These are phyloP conservation scores for Chinchilla lanigera DNA, from an alignment of 2,113 vertebrate genomes.

Conservation along the genomic window DNA sequence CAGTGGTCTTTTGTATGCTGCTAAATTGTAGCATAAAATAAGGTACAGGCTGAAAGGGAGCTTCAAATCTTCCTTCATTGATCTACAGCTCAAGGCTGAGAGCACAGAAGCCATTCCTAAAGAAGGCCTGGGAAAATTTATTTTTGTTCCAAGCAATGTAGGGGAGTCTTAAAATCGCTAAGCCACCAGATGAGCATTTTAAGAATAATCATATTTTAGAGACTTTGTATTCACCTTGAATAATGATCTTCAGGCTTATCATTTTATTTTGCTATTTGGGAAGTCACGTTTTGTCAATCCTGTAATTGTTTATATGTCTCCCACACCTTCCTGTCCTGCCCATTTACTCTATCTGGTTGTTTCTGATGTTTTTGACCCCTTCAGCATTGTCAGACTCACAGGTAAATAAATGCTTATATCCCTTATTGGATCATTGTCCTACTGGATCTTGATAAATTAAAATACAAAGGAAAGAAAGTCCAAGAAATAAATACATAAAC, in stretches of 20 bases:
- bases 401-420: neutral
- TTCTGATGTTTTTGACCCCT: neutral
- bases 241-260: conserved; percentile 8
- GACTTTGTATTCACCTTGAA: conserved; percentile 5
- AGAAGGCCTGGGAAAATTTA: neutral
- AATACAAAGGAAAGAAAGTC: neutral
- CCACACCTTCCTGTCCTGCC: neutral
- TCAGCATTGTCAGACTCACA: neutral
- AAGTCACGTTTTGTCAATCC: neutral
- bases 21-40: conserved; percentile 68
- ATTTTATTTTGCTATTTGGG: conserved; percentile 28
- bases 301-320: neutral
- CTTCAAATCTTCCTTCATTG: conserved; percentile 63
- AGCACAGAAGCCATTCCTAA: neutral
- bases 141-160: conserved; percentile 30
- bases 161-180: conserved; percentile 42
- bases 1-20: conserved; percentile 56
- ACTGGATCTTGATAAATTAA: neutral
- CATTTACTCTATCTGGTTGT: neutral
- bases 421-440: neutral
- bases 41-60: conserved; percentile 26
- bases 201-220: conserved; percentile 17
- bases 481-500: neutral
- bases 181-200: neutral
- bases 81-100: neutral